Evolutionary conservation across 2,888 invertebrate genomes (phyloP), one percentile per base, ranked within the genome.

Genomic region (Nomada flava): DNA sequence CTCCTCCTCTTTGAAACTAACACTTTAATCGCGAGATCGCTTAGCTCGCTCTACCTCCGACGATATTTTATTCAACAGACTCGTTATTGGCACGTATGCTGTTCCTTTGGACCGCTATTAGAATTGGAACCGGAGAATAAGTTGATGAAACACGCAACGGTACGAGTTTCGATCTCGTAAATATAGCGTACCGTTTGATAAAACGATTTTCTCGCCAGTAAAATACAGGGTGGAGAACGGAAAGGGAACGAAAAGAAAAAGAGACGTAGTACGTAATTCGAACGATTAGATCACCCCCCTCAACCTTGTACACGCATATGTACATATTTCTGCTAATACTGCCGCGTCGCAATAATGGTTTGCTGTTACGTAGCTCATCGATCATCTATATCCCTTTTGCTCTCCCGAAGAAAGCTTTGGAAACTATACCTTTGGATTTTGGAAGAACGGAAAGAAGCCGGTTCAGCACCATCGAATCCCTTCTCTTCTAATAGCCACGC

Each of bases 71-170:
- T 76, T 71, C 72, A 88, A 83, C 79, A 86, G 86, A 87, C 89
- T 89, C 86, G 81, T 89, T 87, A 91, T 93, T 93, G 93, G 93
- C 93, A 93, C 93, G 90, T 93, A 89, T 88, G 89, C 89, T 87
- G 89, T 88, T 88, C 76, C 85, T 86, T 91, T 92, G 92, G 93
- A 93, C 92, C 92, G 86, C 91, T 91, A 88, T 91, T 90, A 88
- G 63, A 75, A 79, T 83, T 64, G 67, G 15, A 47, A 64, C 26
- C 50, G 23, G 57, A 76, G 36, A 57, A 36, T 36, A 36, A 36
- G 36, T 36, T 36, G 36, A 36, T 36, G 7, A 36, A 7, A 36
- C 36, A 50, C 50, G 50, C 26, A 65, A 50, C 50, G 26, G 26
- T 7, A 7, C 5, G 5, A 7, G 0, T 29, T 29, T 7, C 29